Evolutionary conservation across 2,888 invertebrate species (phyloP).

Genomic region (Eupithecia tripunctaria): DNA sequence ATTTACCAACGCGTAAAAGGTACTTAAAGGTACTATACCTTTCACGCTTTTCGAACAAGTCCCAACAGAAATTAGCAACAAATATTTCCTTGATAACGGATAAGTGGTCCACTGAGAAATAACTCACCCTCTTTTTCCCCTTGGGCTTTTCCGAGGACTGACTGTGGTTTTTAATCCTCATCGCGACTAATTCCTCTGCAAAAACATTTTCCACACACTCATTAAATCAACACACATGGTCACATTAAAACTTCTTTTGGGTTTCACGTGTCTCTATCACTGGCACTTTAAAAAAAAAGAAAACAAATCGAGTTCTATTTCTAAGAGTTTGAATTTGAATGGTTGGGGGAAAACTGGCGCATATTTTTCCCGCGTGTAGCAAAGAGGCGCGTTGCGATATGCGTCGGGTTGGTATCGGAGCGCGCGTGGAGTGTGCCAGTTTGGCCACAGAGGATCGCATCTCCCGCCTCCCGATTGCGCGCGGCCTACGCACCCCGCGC

Average conservation of each 20-base stretch:
- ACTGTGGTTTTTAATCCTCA: constrained; percentile 63
- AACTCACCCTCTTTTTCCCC: constrained; percentile 74
- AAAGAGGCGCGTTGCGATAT: constrained; percentile 55
- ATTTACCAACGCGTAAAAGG: not conserved
- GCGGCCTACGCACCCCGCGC: constrained; percentile 60
- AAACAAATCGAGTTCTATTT: constrained; percentile 4
- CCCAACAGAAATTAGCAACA: not conserved
- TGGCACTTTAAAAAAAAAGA: constrained; percentile 26
- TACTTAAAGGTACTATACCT: not conserved
- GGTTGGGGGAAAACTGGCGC: constrained; percentile 42
- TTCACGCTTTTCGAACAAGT: not conserved
- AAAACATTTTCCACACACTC: constrained; percentile 40
- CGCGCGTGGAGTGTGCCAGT: constrained; percentile 68
- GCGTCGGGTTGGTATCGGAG: constrained; percentile 71
- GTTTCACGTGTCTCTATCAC: constrained; percentile 9
- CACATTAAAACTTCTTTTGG: constrained; percentile 39
- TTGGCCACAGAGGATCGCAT: constrained; percentile 50
- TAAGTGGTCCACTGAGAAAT: not conserved
- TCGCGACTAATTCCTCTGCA: constrained; percentile 48
- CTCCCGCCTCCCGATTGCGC: constrained; percentile 65
- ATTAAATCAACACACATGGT: constrained; percentile 30
- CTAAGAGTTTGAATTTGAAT: constrained; percentile 25
- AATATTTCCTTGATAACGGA: not conserved
- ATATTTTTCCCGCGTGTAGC: constrained; percentile 51
- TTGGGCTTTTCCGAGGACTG: constrained; percentile 67